These are phyloP conservation scores for Acleris literana DNA, from an alignment of 2,888 invertebrate species.

Conservation along the genomic window DNA sequence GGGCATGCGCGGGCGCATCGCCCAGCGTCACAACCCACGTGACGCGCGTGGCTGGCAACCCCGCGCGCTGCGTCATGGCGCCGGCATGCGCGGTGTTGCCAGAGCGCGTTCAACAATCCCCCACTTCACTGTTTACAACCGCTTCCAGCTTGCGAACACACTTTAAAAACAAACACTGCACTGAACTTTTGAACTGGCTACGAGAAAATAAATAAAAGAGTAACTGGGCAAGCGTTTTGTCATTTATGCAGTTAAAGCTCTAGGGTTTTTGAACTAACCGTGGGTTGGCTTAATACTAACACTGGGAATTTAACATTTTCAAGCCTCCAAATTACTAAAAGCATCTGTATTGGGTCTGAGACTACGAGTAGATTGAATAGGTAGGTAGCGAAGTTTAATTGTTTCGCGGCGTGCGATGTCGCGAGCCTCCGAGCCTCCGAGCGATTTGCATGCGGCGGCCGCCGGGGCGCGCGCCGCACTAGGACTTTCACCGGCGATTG, in stretches of 20 bases:
- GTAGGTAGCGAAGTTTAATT: too few relatives aligned
- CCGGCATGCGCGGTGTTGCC: slow-evolving; percentile 21
- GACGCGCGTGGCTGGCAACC: slow-evolving; percentile 49
- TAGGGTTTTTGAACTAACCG: too few relatives aligned
- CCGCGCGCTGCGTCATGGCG: slow-evolving; percentile 28
- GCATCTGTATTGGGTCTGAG: too few relatives aligned
- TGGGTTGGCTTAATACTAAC: too few relatives aligned
- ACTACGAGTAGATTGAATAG: too few relatives aligned
- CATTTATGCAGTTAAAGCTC: too few relatives aligned
- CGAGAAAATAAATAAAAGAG: neutral
- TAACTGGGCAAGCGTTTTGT: neutral
- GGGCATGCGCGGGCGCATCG: slow-evolving; percentile 65
- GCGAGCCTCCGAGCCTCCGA: neutral
- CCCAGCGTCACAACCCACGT: slow-evolving; percentile 82
- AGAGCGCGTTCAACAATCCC: neutral
- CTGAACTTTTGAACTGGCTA: slow-evolving; percentile 3
- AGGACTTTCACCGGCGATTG: slow-evolving; percentile 39
- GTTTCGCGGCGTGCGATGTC: neutral
- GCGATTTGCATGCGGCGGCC: slow-evolving; percentile 10
- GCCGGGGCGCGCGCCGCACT: slow-evolving; percentile 11
- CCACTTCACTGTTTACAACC: slow-evolving; percentile 2
- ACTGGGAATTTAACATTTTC: too few relatives aligned
- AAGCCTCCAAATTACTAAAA: too few relatives aligned
- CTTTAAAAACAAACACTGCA: slow-evolving; percentile 22
- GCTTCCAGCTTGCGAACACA: slow-evolving; percentile 15